Conservation (phyloP, 2,113 vertebrate genomes). For the Athene noctua region DNA sequence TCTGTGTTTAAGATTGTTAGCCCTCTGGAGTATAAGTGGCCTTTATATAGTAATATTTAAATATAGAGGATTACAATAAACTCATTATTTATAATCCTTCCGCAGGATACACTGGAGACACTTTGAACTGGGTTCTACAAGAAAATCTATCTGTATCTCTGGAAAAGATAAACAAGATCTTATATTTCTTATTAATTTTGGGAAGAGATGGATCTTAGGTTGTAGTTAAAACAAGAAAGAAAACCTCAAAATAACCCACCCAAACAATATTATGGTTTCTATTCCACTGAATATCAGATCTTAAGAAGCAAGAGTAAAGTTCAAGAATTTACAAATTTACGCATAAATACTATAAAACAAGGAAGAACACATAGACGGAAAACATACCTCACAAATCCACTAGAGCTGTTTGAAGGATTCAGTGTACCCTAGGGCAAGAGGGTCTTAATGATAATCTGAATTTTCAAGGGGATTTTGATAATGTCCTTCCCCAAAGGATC, state of each 20-base stretch:
- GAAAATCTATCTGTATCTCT: neutral
- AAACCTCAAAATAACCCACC: neutral
- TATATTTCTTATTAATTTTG: neutral
- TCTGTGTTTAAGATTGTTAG: neutral
- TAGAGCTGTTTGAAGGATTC: neutral
- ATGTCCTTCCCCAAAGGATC: neutral
- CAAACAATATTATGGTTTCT: neutral
- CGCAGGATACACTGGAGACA: neutral
- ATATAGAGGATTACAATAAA: neutral
- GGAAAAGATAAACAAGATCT: neutral
- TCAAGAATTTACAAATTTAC: neutral
- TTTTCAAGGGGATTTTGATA: neutral
- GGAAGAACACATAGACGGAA: neutral
- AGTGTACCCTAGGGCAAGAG: neutral
- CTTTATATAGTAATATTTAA: neutral
- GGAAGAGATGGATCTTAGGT: neutral
- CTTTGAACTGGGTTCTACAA: neutral
- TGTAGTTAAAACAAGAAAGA: neutral
- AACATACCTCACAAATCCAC: neutral
- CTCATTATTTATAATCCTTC: neutral
- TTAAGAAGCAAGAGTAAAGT: neutral
- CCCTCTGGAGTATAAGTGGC: neutral
- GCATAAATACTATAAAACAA: neutral
- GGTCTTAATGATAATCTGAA: neutral
- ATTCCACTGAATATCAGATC: neutral